These are phyloP conservation scores for Drosophila subsilvestris DNA, from an alignment of 2,888 invertebrate genomes.

Conservation along the genomic window DNA sequence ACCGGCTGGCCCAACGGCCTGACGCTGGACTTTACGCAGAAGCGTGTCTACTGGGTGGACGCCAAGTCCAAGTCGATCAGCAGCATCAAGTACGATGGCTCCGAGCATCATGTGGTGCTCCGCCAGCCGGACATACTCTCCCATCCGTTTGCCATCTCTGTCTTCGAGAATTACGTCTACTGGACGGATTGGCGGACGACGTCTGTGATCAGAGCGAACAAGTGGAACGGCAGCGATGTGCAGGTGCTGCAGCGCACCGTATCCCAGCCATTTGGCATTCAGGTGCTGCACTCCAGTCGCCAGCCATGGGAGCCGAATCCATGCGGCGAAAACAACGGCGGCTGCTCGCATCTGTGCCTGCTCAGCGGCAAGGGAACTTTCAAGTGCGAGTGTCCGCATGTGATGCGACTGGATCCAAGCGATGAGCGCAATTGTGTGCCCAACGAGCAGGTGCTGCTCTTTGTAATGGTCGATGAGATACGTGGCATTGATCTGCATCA, in stretches of 20 bases:
- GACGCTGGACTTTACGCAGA: constrained; percentile 90
- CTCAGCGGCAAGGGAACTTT: constrained; percentile 87
- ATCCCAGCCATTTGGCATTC: constrained; percentile 95
- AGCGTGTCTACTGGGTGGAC: constrained; percentile 93
- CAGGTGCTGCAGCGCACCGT: constrained; percentile 91
- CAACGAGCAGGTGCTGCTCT: constrained; percentile 91
- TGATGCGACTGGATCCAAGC: constrained; percentile 88
- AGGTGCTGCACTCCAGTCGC: constrained; percentile 91
- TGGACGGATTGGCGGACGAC: constrained; percentile 98
- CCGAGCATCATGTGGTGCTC: constrained; percentile 87
- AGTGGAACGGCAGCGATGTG: constrained; percentile 93
- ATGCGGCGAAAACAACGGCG: constrained; percentile 89
- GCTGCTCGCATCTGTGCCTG: constrained; percentile 93
- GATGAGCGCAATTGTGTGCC: constrained; percentile 87
- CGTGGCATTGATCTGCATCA: constrained; percentile 92
- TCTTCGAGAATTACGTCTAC: constrained; percentile 94
- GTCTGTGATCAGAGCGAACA: constrained; percentile 93
- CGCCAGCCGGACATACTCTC: constrained; percentile 90
- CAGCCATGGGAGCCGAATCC: constrained; percentile 88
- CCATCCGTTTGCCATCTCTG: constrained; percentile 95
- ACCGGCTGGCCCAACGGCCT: constrained; percentile 95
- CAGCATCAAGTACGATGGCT: constrained; percentile 92
- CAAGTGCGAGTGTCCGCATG: constrained; percentile 93
- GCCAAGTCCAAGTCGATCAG: constrained; percentile 95
- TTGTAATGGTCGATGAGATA: constrained; percentile 90